Evolutionary conservation across 2,797 vertebrate genomes (phyloP).

Genomic region (Bradypodion ventrale): DNA sequence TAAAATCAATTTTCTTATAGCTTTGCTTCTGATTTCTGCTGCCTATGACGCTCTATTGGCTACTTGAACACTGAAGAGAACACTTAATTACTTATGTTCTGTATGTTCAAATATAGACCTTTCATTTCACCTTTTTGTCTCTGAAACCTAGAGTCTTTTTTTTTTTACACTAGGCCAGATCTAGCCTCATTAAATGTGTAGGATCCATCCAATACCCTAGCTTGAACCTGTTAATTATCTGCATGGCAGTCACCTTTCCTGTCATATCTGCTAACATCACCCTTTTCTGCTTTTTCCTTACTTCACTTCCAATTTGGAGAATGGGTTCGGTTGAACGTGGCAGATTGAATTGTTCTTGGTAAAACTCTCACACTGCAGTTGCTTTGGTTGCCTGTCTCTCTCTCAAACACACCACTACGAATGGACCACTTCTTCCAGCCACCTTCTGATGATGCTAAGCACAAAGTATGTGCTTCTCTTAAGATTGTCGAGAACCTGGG

Average conservation of each 20-base stretch:
- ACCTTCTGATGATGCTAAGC: not conserved
- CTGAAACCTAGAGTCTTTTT: not conserved
- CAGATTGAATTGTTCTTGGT: not conserved
- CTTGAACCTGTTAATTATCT: too few species aligned
- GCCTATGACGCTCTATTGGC: too few species aligned
- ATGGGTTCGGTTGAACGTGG: not conserved
- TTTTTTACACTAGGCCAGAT: not conserved
- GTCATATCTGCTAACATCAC: not conserved
- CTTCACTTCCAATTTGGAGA: not conserved
- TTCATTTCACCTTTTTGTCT: not conserved
- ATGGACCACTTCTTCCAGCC: not conserved
- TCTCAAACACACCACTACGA: not conserved
- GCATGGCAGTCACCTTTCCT: not conserved
- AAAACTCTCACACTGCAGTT: not conserved
- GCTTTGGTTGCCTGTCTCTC: too few species aligned
- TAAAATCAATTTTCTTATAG: not conserved
- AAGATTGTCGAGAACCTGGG: too few species aligned
- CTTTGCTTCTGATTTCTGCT: not conserved
- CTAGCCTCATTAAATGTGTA: not conserved
- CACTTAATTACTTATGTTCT: not conserved
- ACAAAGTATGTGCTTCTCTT: not conserved
- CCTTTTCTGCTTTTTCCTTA: too few species aligned
- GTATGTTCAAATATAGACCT: not conserved
- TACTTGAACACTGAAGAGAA: not conserved
- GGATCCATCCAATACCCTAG: not conserved